These are phyloP conservation scores for Trichechus manatus DNA, from an alignment of 2,113 vertebrate genomes.

Conservation along the genomic window DNA sequence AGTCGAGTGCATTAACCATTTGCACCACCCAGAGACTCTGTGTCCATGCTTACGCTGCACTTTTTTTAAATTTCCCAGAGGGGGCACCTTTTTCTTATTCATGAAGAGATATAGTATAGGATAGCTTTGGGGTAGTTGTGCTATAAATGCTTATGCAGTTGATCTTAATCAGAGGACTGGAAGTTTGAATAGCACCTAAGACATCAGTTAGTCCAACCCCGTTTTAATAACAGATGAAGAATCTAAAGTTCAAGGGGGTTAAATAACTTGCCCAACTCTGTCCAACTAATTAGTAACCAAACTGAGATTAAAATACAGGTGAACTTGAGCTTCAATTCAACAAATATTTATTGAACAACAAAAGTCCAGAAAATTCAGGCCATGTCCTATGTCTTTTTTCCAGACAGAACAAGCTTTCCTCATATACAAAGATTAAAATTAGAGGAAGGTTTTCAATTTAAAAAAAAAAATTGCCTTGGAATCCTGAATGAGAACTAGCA, in stretches of 20 bases:
- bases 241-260: neutral
- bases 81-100: neutral
- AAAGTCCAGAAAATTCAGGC: neutral
- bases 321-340: neutral
- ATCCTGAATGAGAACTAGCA: neutral
- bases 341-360: neutral
- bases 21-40: neutral
- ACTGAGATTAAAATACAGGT: neutral
- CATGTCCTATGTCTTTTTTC: neutral
- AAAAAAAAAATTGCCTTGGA: neutral
- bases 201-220: neutral
- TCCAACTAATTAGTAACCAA: neutral
- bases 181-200: neutral
- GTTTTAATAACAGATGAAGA: neutral
- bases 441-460: neutral
- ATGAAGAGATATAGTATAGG: neutral
- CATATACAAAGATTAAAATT: constrained; percentile 33
- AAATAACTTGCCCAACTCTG: neutral
- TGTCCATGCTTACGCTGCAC: neutral
- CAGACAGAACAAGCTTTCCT: neutral
- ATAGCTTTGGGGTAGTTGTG: neutral
- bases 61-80: neutral
- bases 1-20: neutral
- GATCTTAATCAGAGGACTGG: neutral
- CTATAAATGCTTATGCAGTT: neutral